A percentile compares a stretch with the other conserved stretches of the same genome.
Evolutionary conservation across 2,797 vertebrate genomes (phyloP).

Genomic region (Pseudochaenichthys georgianus): DNA sequence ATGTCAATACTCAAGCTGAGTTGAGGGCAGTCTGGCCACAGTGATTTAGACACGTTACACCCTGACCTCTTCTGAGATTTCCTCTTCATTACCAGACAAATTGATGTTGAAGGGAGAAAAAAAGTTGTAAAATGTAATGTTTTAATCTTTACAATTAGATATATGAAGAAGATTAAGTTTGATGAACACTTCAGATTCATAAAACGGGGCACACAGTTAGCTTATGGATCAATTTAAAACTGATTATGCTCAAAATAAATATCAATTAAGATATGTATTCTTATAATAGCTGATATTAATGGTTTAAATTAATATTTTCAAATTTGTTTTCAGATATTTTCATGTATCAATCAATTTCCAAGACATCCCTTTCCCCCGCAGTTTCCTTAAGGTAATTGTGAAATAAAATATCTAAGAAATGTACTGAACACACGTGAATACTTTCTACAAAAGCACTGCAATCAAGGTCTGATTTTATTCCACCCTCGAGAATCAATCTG

Average conservation of each 20-base stretch:
- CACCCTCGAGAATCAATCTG: slow-evolving; percentile 64
- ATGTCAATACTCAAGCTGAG: slow-evolving; percentile 88
- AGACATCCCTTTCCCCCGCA: not conserved
- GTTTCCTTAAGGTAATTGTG: slow-evolving; percentile 6
- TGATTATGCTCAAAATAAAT: no score
- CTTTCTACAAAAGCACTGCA: slow-evolving; percentile 30
- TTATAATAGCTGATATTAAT: not conserved
- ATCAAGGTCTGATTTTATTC: slow-evolving; percentile 54
- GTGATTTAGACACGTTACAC: slow-evolving; percentile 85
- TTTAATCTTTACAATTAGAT: slow-evolving; percentile 69
- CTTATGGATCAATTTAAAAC: not conserved
- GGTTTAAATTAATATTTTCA: not conserved
- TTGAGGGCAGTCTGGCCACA: slow-evolving; percentile 80
- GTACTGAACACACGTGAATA: slow-evolving; percentile 21
- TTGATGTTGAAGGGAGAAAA: slow-evolving; percentile 63
- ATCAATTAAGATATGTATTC: not conserved
- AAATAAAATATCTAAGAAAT: slow-evolving; percentile 23
- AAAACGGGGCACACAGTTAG: not conserved
- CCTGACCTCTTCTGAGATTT: slow-evolving; percentile 83
- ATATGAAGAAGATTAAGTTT: slow-evolving; percentile 39
- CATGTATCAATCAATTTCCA: not conserved
- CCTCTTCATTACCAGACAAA: slow-evolving; percentile 83
- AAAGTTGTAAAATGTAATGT: slow-evolving; percentile 65
- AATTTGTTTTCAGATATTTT: not conserved
- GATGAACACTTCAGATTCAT: slow-evolving; percentile 3